A percentile compares a stretch with the other conserved stretches of the same genome.
phyloP scores from a whole-genome alignment of 1,140 invertebrate species.

The Brachionus angularis region DNA sequence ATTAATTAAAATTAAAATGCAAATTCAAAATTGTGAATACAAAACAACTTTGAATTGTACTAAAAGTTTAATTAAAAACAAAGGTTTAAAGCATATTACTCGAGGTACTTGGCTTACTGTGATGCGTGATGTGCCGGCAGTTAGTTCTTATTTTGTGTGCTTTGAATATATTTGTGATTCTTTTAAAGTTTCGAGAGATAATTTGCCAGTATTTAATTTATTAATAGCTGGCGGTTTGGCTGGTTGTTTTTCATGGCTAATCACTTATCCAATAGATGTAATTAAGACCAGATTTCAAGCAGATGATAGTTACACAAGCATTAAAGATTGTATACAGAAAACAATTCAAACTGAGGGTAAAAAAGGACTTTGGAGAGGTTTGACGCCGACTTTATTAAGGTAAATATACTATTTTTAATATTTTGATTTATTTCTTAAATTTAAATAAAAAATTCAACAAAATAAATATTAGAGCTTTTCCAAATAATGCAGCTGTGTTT shows the following conservation, averaged over 20 bases:
- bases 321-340: constrained; percentile 58
- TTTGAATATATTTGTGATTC: constrained; percentile 67
- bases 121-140: constrained; percentile 44
- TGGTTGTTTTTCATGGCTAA: constrained; percentile 76
- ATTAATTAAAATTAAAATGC: constrained; percentile 76
- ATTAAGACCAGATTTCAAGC: constrained; percentile 81
- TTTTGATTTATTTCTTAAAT: neutral
- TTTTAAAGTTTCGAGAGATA: constrained; percentile 61
- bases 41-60: constrained; percentile 6
- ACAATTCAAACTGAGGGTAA: constrained; percentile 73
- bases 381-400: constrained; percentile 51
- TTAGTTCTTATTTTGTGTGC: constrained; percentile 61
- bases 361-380: constrained; percentile 51
- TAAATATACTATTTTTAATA: neutral
- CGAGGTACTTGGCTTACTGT: constrained; percentile 36
- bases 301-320: constrained; percentile 44
- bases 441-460: too few relatives aligned
- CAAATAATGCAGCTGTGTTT: constrained; percentile 42
- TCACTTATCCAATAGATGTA: constrained; percentile 81
- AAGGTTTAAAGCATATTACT: neutral
- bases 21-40: constrained; percentile 54
- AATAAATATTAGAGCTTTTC: constrained; percentile 20
- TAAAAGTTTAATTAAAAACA: neutral
- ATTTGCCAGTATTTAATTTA: constrained; percentile 55
- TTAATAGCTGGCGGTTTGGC: constrained; percentile 74